phyloP scores from a whole-genome alignment of 1,140 invertebrate species.

The Drosophila bocqueti region DNA sequence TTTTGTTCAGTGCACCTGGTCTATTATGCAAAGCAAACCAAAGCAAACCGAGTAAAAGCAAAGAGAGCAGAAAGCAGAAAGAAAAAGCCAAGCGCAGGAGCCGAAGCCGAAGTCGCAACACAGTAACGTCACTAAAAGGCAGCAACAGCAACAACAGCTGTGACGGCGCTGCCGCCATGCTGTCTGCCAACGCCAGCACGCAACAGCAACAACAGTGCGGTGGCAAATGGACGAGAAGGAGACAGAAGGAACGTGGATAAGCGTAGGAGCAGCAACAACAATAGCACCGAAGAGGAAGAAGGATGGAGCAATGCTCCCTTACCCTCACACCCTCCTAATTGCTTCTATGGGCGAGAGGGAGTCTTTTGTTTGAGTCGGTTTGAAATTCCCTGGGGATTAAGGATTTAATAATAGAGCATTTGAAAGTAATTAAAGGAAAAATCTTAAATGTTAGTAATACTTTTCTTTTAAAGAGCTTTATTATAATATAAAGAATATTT shows the following conservation, averaged over 20 bases:
- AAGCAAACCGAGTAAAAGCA: conserved; percentile 41
- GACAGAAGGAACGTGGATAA: conserved; percentile 52
- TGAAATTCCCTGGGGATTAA: neutral
- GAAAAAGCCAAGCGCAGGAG: conserved; percentile 57
- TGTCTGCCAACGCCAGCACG: conserved; percentile 80
- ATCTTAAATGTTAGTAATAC: too few species aligned
- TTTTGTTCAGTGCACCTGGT: conserved; percentile 19
- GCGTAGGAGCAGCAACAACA: conserved; percentile 52
- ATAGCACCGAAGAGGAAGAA: conserved; percentile 13
- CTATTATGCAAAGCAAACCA: conserved; percentile 51
- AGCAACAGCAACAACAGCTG: conserved; percentile 39
- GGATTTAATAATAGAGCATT: neutral
- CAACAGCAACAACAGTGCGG: conserved; percentile 68
- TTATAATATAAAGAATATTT: neutral
- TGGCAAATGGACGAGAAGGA: conserved; percentile 48
- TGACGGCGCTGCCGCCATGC: conserved; percentile 61
- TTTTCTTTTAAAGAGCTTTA: neutral
- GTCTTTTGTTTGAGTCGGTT: neutral
- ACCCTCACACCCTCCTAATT: conserved; percentile 22
- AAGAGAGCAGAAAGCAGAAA: conserved; percentile 12
- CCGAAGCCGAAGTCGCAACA: conserved; percentile 54
- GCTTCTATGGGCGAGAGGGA: neutral
- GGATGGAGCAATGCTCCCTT: conserved; percentile 31
- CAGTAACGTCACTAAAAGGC: conserved; percentile 52
- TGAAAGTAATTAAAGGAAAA: neutral